Conservation (phyloP, 2,113 vertebrate genomes). For the Echinops telfairi region DNA sequence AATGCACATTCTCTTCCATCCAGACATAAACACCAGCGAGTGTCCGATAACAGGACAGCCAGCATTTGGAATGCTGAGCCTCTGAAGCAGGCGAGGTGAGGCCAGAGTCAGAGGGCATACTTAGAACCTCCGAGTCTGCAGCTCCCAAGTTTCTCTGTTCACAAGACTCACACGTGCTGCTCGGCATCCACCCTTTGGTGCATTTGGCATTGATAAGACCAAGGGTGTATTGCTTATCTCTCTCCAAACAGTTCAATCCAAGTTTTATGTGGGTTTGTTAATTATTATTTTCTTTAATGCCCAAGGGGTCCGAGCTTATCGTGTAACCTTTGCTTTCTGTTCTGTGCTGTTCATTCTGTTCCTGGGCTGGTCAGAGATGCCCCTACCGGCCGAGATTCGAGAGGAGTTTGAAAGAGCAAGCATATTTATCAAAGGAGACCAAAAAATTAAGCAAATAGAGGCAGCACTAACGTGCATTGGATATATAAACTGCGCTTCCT, state of each 20-base stretch:
- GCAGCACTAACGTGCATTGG: constrained; percentile 73
- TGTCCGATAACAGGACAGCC: constrained; percentile 15
- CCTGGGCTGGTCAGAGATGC: constrained; percentile 67
- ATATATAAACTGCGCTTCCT: constrained; percentile 81
- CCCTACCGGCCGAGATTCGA: constrained; percentile 56
- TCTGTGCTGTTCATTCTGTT: constrained; percentile 76
- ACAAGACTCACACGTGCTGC: constrained; percentile 61
- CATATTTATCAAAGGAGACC: constrained; percentile 73
- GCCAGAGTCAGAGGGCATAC: constrained; percentile 57
- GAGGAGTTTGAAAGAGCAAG: constrained; percentile 74
- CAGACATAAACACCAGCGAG: constrained; percentile 67
- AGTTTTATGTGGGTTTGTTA: constrained; percentile 19
- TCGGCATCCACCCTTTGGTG: constrained; percentile 18
- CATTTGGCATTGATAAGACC: background rate
- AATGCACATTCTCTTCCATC: constrained; percentile 73
- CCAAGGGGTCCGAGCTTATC: background rate
- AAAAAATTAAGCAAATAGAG: constrained; percentile 82
- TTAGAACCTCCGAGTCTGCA: background rate
- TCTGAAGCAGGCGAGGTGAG: constrained; percentile 38
- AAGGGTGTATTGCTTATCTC: background rate
- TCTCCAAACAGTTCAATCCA: constrained; percentile 38
- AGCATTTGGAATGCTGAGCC: constrained; percentile 56
- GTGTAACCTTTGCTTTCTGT: constrained; percentile 65
- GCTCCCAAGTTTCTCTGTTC: constrained; percentile 65
- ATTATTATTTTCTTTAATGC: constrained; percentile 61